Conservation (phyloP, 2,797 vertebrate genomes). For the Chaetophractus vellerosus region DNA sequence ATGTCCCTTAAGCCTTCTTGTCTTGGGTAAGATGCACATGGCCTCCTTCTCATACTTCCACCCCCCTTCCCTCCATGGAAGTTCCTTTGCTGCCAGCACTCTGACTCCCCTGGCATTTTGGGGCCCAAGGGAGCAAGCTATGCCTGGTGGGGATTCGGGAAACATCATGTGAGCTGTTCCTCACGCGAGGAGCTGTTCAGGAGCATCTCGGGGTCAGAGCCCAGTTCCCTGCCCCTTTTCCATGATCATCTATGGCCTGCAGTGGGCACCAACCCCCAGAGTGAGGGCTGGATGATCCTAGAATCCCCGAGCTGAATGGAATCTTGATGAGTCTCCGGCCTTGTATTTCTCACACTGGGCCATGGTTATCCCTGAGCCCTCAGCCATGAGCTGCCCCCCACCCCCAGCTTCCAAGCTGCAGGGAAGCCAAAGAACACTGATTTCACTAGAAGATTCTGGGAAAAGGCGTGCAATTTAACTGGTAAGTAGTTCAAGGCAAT, state of each 20-base stretch:
- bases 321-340: fast-evolving
- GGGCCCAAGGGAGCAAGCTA: neutral
- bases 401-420: neutral
- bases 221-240: neutral
- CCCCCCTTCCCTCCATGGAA: neutral
- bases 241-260: neutral
- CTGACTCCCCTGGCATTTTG: neutral
- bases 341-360: neutral
- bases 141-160: fast-evolving
- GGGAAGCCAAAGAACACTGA: neutral
- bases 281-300: neutral
- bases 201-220: neutral
- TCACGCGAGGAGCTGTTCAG: neutral
- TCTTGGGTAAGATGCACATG: fast-evolving
- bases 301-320: neutral
- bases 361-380: neutral
- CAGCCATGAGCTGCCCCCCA: neutral
- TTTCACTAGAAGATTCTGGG: neutral
- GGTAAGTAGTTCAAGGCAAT: neutral
- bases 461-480: neutral
- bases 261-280: neutral
- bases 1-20: neutral
- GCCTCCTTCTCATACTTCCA: neutral
- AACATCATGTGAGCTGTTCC: neutral
- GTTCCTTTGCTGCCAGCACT: neutral